A percentile compares a stretch with the other conserved stretches of the same genome.
These are phyloP conservation scores for Microctenopoma steveboyesi DNA, from an alignment of 2,797 vertebrate species.

Conservation along the genomic window DNA sequence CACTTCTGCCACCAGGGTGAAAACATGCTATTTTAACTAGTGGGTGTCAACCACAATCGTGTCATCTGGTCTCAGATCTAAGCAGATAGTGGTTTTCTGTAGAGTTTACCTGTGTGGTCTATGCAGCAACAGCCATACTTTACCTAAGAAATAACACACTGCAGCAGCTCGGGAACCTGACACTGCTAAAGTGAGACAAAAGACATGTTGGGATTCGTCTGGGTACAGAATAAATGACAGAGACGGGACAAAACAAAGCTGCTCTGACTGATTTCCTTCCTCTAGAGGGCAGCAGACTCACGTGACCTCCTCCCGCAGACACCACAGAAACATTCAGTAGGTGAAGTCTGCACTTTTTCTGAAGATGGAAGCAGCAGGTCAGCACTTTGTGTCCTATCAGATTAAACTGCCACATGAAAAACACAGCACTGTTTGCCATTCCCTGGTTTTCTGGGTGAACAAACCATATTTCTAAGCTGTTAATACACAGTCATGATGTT, in stretches of 20 bases:
- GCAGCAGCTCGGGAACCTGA: not conserved
- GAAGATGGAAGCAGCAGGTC: slow-evolving; percentile 2
- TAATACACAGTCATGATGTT: no score
- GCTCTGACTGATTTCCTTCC: not conserved
- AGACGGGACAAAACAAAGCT: not conserved
- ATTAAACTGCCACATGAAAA: no score
- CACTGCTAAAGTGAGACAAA: slow-evolving; percentile 23
- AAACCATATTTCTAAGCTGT: no score
- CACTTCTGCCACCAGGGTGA: not conserved
- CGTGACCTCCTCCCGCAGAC: not conserved
- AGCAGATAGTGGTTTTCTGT: not conserved
- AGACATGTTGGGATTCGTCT: not conserved
- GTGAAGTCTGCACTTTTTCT: slow-evolving; percentile 21
- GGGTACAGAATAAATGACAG: not conserved
- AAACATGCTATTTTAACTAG: not conserved
- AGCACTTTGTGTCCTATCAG: slow-evolving; percentile 20
- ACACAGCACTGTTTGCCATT: no score
- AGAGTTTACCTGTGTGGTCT: not conserved
- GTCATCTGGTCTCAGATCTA: not conserved
- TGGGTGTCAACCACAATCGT: not conserved
- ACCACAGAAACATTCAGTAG: slow-evolving; percentile 21
- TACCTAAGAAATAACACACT: not conserved
- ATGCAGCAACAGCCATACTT: not conserved
- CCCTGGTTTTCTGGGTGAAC: no score
- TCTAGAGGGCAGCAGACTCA: slow-evolving; percentile 12